These are phyloP conservation scores for Agrilus planipennis DNA, from an alignment of 1,140 invertebrate species.

Conservation along the genomic window DNA sequence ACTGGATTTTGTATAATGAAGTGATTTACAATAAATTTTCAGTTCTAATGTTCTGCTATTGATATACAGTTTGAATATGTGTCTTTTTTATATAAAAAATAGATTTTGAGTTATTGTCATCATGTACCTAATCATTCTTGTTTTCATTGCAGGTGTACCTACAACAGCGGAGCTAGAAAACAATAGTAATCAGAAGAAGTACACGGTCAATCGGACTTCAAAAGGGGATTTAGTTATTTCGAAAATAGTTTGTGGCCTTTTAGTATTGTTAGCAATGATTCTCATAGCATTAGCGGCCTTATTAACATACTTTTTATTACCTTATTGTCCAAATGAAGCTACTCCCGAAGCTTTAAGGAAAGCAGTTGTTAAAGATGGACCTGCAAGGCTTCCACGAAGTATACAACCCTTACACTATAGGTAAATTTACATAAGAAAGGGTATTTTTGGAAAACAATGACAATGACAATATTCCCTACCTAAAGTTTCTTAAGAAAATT, in stretches of 20 bases:
- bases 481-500: no score
- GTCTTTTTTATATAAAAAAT: no score
- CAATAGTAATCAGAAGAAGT: slow-evolving; percentile 28
- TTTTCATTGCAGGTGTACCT: slow-evolving; percentile 24
- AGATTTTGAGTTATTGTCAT: no score
- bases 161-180: slow-evolving; percentile 26
- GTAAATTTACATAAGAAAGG: slow-evolving; percentile 18
- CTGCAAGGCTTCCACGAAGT: slow-evolving; percentile 20
- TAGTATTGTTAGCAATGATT: slow-evolving; percentile 26
- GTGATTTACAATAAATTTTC: no score
- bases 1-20: no score
- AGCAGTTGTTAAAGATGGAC: background rate
- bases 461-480: no score
- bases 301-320: slow-evolving; percentile 27
- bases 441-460: no score
- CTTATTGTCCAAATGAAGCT: slow-evolving; percentile 15
- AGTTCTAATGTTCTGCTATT: no score
- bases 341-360: slow-evolving; percentile 11
- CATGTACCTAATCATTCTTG: background rate
- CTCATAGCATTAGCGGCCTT: slow-evolving; percentile 25
- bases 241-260: slow-evolving; percentile 23
- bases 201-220: slow-evolving; percentile 25
- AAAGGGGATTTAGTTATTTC: slow-evolving; percentile 22
- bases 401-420: slow-evolving; percentile 27
- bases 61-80: no score